These are phyloP conservation scores for Syngnathus floridae DNA, from an alignment of 2,113 vertebrate species.

Conservation along the genomic window DNA sequence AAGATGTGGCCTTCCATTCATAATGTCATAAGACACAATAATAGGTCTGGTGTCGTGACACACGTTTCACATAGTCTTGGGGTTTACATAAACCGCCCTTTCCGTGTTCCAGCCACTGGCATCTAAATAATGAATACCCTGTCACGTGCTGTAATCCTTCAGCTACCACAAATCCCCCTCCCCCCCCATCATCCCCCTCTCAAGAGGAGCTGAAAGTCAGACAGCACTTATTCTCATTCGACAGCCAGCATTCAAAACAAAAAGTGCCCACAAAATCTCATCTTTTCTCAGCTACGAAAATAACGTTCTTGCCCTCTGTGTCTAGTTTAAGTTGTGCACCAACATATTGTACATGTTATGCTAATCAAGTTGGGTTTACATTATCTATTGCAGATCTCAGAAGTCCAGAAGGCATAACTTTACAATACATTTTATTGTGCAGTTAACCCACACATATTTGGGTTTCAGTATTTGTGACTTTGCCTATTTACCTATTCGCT, in stretches of 20 bases:
- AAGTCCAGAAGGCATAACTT: too few relatives aligned
- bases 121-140: slow-evolving; percentile 17
- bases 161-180: neutral
- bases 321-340: neutral
- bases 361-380: too few relatives aligned
- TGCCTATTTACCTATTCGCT: too few relatives aligned
- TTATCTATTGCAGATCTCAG: too few relatives aligned
- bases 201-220: slow-evolving; percentile 6
- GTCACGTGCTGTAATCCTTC: slow-evolving; percentile 5
- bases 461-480: too few relatives aligned
- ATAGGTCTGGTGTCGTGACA: neutral
- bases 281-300: neutral
- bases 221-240: neutral
- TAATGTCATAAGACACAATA: neutral
- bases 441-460: too few relatives aligned
- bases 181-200: neutral
- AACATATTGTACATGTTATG: too few relatives aligned
- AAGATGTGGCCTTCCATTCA: neutral
- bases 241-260: neutral
- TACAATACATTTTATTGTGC: too few relatives aligned
- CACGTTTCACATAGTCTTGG: slow-evolving; percentile 1
- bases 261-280: neutral
- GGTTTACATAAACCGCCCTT: neutral
- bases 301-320: neutral
- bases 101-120: slow-evolving; percentile 1